Evolutionary conservation across 2,797 vertebrate species (phyloP), one percentile per base, ranked within the genome.

Genomic region (Neopelma chrysocephalum): DNA sequence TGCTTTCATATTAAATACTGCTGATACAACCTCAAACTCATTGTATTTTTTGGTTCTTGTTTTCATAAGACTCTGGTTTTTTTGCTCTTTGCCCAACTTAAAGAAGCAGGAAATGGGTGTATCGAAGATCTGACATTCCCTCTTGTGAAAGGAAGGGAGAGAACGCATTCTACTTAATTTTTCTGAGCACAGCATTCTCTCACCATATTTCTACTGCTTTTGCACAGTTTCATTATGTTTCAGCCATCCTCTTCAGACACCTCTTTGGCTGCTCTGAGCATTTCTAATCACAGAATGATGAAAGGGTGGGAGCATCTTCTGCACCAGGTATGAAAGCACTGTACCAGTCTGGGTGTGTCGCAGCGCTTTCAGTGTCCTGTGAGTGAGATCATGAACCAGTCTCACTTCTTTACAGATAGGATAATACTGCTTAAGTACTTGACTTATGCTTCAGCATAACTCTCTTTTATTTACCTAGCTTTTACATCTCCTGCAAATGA

Each of bases 111-210:
- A 97, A 95, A 84, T 87, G 73, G 92, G 94, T 91, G 92, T 96
- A 91, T 92, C 93, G 94, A 94, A 94, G 84, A 78, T 78, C 25
- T 94, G 58, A 69, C 77, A 94, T 96, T 94, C 79, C 15, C 87
- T 85, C 84, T 91, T 93, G 77, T 89, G 87, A 93, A 96, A 96
- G 93, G 89, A 96, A 93, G 69, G 43, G 91, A 91, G 45, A 89
- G 26, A 95, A 81, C 0, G 0, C 25, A 32, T 66, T 83, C 32
- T 88, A 58, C 43, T 69, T 93, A 31, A 5, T 57, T 91, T 93
- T 83, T 88, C 54, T 82, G 60, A 62, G 70, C n/a, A 56, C 13
- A 15, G 2, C 0, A 0, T 86, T 86, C 15, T 64, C 40, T 69
- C 72, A 53, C 25, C 10, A 15, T 79, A 88, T 91, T 66, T 85